phyloP scores from a whole-genome alignment of 2,888 invertebrate species.

The Chrysina gloriosa region DNA sequence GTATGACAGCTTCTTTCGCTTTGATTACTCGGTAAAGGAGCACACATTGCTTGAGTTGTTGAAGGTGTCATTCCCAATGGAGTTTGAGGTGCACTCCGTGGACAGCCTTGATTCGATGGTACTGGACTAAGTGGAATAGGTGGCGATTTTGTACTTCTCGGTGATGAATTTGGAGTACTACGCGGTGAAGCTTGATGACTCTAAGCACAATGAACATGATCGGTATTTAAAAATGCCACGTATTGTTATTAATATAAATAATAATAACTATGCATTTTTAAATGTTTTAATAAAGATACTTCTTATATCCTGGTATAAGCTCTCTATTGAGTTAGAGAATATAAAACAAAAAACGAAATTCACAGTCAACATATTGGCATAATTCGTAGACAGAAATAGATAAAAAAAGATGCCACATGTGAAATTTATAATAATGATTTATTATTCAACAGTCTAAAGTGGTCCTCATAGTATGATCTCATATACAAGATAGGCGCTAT shows the following conservation, averaged over 20 bases:
- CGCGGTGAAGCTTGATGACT: constrained; percentile 88
- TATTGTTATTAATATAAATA: neutral
- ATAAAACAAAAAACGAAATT: too few relatives aligned
- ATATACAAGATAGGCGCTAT: too few relatives aligned
- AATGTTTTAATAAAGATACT: too few relatives aligned
- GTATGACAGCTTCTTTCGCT: constrained; percentile 51
- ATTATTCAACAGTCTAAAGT: too few relatives aligned
- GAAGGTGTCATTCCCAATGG: constrained; percentile 62
- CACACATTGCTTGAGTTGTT: constrained; percentile 54
- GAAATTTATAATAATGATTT: too few relatives aligned
- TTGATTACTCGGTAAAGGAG: constrained; percentile 57
- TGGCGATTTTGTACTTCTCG: constrained; percentile 87
- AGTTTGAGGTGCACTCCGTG: constrained; percentile 69
- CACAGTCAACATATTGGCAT: too few relatives aligned
- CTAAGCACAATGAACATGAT: constrained; percentile 62
- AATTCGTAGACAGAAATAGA: too few relatives aligned
- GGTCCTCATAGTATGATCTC: too few relatives aligned
- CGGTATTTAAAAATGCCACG: neutral
- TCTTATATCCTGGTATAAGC: too few relatives aligned
- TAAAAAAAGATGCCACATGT: too few relatives aligned
- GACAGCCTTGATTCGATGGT: constrained; percentile 65
- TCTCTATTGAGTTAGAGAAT: too few relatives aligned
- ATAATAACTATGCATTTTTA: too few relatives aligned
- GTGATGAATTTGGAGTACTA: constrained; percentile 89
- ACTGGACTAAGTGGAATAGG: constrained; percentile 75